These are phyloP conservation scores for Marmota flaviventris DNA, from an alignment of 2,113 vertebrate genomes.

Conservation along the genomic window DNA sequence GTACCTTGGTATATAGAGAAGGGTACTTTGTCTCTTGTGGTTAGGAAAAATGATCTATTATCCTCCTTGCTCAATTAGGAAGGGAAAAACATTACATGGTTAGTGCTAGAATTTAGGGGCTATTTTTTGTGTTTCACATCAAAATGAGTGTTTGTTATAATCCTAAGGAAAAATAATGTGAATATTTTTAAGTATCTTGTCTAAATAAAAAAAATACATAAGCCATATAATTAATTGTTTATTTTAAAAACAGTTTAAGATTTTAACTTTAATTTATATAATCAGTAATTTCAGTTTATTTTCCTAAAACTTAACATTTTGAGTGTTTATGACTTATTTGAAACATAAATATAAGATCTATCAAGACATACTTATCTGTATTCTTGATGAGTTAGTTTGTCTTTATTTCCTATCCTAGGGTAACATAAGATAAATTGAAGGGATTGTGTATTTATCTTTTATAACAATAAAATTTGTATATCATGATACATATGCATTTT, in stretches of 20 bases:
- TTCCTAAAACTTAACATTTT: not conserved
- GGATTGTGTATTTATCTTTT: not conserved
- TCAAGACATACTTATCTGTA: not conserved
- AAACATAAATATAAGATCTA: not conserved
- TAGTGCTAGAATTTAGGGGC: not conserved
- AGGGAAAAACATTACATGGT: not conserved
- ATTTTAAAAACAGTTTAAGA: not conserved
- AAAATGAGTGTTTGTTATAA: not conserved
- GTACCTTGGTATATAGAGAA: not conserved
- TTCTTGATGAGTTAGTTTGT: not conserved
- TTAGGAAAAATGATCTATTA: not conserved
- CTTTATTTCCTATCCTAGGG: not conserved
- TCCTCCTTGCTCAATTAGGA: not conserved
- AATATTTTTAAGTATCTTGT: not conserved
- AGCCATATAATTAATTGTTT: not conserved
- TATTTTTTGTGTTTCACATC: not conserved
- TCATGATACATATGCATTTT: not conserved
- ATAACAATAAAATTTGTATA: not conserved
- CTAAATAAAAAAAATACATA: not conserved
- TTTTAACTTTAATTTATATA: slow-evolving; percentile 21
- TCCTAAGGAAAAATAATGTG: not conserved
- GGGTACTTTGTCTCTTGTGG: not conserved
- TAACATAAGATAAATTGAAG: not conserved
- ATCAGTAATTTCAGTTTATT: not conserved
- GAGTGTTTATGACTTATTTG: not conserved